Conservation (phyloP, 2,113 vertebrate species). For the Petaurus breviceps region DNA sequence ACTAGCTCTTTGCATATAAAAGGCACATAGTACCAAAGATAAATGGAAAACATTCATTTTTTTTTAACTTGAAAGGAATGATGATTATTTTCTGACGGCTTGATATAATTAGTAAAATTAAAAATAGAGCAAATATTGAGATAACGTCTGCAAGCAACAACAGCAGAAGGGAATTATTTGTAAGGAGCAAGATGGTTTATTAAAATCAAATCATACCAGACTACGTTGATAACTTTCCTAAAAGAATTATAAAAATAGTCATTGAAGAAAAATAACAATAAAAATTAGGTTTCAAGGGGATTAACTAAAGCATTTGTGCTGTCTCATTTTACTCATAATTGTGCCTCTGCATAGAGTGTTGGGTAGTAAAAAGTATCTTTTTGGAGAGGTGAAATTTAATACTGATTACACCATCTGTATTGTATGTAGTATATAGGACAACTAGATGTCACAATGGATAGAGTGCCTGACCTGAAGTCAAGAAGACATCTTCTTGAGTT, state of each 20-base stretch:
- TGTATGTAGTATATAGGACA: too few relatives aligned
- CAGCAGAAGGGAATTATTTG: not conserved
- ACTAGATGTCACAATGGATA: not conserved
- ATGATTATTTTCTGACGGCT: not conserved
- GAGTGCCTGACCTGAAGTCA: not conserved
- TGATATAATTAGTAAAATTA: slow-evolving; percentile 11
- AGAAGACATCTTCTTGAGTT: too few relatives aligned
- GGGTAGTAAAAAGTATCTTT: not conserved
- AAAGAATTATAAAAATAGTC: not conserved
- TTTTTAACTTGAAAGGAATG: not conserved
- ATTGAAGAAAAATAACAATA: not conserved
- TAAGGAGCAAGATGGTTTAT: not conserved
- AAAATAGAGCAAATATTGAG: not conserved
- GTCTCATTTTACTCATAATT: not conserved
- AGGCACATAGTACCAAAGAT: not conserved
- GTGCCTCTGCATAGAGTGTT: not conserved
- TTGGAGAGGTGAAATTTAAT: not conserved
- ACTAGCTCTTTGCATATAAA: not conserved
- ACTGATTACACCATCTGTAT: not conserved
- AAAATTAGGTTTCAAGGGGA: not conserved
- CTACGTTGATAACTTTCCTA: not conserved
- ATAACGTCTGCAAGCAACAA: not conserved
- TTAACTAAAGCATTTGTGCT: not conserved
- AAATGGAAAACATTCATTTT: not conserved
- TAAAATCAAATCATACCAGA: not conserved